Percentiles rank a stretch among this genome's conserved stretches.
phyloP scores from a whole-genome alignment of 35 echinoderm and acorn worm genomes.

The Strongylocentrotus purpuratus region DNA sequence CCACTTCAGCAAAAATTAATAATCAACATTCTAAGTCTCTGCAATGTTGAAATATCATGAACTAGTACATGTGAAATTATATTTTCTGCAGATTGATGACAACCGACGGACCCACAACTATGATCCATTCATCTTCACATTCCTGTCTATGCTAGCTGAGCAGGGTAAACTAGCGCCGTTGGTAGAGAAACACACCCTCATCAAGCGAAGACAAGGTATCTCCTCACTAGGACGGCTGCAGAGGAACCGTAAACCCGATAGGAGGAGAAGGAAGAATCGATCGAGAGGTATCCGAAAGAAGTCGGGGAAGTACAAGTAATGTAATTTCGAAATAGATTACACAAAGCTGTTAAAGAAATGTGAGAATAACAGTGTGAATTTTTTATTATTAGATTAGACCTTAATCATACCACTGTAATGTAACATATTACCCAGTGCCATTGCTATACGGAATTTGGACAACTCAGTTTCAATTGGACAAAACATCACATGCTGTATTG shows the following conservation, averaged over 20 bases:
- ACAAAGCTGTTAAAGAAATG: neutral
- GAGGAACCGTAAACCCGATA: constrained; percentile 48
- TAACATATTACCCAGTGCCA: neutral
- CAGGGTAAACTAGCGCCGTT: constrained; percentile 84
- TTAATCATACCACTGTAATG: neutral
- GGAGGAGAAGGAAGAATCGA: constrained; percentile 46
- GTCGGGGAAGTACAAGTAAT: constrained; percentile 40
- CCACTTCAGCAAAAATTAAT: too few relatives aligned
- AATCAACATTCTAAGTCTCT: too few relatives aligned
- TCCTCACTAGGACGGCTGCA: constrained; percentile 56
- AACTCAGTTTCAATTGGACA: neutral
- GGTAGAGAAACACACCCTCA: constrained; percentile 88
- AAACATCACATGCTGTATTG: neutral
- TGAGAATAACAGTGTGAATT: neutral
- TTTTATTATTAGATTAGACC: neutral
- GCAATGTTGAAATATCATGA: too few relatives aligned
- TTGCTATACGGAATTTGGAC: neutral
- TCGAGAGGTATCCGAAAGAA: constrained; percentile 27
- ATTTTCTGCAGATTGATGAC: constrained; percentile 79
- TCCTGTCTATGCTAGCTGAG: constrained; percentile 98
- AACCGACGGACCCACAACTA: constrained; percentile 91
- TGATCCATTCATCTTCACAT: constrained; percentile 94
- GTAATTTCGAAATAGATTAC: neutral
- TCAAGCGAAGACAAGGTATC: constrained; percentile 82
- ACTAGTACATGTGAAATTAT: too few relatives aligned